A percentile compares a stretch with the other conserved stretches of the same genome.
These are phyloP conservation scores for Zygaena filipendulae DNA, from an alignment of 2,888 invertebrate species.

Conservation along the genomic window DNA sequence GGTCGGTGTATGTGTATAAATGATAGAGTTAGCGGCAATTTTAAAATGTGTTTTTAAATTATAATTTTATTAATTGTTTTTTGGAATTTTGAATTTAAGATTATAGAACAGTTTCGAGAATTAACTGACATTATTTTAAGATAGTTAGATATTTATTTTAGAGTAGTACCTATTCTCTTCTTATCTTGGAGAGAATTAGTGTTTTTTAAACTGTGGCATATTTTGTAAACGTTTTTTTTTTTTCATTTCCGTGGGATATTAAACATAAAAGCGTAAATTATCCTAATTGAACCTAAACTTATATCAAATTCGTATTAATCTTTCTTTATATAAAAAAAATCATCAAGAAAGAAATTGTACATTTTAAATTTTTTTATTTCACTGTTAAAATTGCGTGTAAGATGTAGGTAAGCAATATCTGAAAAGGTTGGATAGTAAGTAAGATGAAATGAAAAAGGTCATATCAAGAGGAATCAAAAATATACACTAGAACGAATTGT, in stretches of 20 bases:
- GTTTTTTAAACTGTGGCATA: too few species aligned
- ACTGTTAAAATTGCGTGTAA: conserved; percentile 46
- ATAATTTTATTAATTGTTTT: conserved; percentile 69
- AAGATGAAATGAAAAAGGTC: conserved; percentile 47
- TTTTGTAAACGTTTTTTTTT: too few species aligned
- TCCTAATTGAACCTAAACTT: too few species aligned
- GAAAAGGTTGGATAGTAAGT: conserved; percentile 39
- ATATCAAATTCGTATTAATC: too few species aligned
- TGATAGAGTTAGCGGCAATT: conserved; percentile 62
- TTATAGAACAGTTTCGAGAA: conserved; percentile 63
- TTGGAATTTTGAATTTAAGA: conserved; percentile 57
- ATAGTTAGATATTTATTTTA: conserved; percentile 69
- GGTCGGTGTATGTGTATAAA: conserved; percentile 62
- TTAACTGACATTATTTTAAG: conserved; percentile 66
- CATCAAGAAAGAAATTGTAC: conserved; percentile 28
- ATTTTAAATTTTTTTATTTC: conserved; percentile 39
- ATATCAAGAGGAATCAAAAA: conserved; percentile 60
- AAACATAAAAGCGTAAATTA: too few species aligned
- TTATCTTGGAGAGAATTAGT: too few species aligned
- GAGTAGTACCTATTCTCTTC: conserved; percentile 41
- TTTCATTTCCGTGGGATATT: too few species aligned
- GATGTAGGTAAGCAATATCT: conserved; percentile 53
- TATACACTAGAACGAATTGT: too few species aligned
- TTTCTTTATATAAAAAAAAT: too few species aligned
- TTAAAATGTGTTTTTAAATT: conserved; percentile 69